These are phyloP conservation scores for Halcyon malimbica DNA, from an alignment of 2,113 vertebrate species.

Conservation along the genomic window DNA sequence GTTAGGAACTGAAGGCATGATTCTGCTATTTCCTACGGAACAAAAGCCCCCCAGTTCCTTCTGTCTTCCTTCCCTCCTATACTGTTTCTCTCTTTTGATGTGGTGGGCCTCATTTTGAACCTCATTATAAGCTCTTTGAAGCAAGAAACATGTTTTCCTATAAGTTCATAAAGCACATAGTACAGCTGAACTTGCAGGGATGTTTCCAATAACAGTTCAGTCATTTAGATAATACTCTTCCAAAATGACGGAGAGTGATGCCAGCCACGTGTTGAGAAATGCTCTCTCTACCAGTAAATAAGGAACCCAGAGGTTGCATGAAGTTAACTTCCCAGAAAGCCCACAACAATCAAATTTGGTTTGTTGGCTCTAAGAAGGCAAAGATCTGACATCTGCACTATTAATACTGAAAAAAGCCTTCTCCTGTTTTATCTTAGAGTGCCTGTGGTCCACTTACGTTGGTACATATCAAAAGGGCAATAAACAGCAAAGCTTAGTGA, in stretches of 20 bases:
- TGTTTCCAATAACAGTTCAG: constrained; percentile 61
- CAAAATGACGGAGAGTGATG: constrained; percentile 7
- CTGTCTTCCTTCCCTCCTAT: neutral
- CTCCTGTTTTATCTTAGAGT: constrained; percentile 54
- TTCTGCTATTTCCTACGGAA: neutral
- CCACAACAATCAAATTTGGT: constrained; percentile 38
- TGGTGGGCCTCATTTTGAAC: constrained; percentile 39
- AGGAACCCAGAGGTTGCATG: neutral
- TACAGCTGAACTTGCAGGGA: constrained; percentile 34
- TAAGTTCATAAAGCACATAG: constrained; percentile 19
- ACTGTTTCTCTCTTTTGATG: constrained; percentile 40
- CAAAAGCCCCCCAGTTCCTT: constrained; percentile 29
- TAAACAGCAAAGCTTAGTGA: constrained; percentile 64
- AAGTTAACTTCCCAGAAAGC: constrained; percentile 40
- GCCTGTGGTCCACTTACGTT: constrained; percentile 54
- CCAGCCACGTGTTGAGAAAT: constrained; percentile 58
- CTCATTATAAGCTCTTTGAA: constrained; percentile 61
- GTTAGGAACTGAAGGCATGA: neutral
- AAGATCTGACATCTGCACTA: constrained; percentile 40
- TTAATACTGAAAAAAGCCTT: constrained; percentile 31
- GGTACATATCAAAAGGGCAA: constrained; percentile 53
- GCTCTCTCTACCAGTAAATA: constrained; percentile 2
- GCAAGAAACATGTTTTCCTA: constrained; percentile 3
- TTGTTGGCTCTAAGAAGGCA: constrained; percentile 22
- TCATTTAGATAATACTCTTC: constrained; percentile 39